Percentiles rank a stretch among this genome's conserved stretches.
phyloP scores from a whole-genome alignment of 2,113 vertebrate species.

The Menidia beryllina region DNA sequence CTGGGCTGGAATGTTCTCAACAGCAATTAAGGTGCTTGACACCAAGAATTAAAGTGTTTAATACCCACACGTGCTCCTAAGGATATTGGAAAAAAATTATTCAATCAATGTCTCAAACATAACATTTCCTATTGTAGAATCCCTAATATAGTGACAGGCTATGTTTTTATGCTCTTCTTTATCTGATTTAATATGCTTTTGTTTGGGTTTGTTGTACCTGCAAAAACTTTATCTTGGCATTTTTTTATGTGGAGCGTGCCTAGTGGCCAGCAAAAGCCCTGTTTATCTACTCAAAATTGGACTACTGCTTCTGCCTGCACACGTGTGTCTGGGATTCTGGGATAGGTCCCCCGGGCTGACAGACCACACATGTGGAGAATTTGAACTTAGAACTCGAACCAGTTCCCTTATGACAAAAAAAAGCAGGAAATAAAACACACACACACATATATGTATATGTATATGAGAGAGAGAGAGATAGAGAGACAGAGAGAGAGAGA shows the following conservation, averaged over 20 bases:
- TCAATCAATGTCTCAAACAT: slow-evolving; percentile 3
- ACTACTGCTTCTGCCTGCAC: slow-evolving; percentile 82
- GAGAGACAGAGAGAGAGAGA: too few species aligned
- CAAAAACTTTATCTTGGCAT: slow-evolving; percentile 51
- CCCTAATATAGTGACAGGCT: not conserved
- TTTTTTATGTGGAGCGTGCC: slow-evolving; percentile 72
- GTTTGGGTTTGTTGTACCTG: slow-evolving; percentile 28
- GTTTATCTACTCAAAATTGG: slow-evolving; percentile 79
- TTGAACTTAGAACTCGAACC: slow-evolving; percentile 70
- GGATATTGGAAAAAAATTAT: not conserved
- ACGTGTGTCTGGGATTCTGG: slow-evolving; percentile 82
- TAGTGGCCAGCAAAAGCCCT: slow-evolving; percentile 73
- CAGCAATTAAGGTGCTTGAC: slow-evolving; percentile 39
- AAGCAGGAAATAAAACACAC: slow-evolving; percentile 6
- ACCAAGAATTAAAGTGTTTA: slow-evolving; percentile 13
- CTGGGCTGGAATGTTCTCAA: slow-evolving; percentile 39
- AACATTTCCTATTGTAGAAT: slow-evolving; percentile 2
- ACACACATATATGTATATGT: too few species aligned
- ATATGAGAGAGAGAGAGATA: too few species aligned
- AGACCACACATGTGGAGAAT: slow-evolving; percentile 85
- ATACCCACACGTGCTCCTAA: not conserved
- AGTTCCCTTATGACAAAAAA: slow-evolving; percentile 42
- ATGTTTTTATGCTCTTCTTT: slow-evolving; percentile 5
- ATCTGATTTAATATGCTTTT: slow-evolving; percentile 4
- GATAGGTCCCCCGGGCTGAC: slow-evolving; percentile 77